Evolutionary conservation across 2,888 invertebrate genomes (phyloP).

Genomic region (Coleophora flavipennella): DNA sequence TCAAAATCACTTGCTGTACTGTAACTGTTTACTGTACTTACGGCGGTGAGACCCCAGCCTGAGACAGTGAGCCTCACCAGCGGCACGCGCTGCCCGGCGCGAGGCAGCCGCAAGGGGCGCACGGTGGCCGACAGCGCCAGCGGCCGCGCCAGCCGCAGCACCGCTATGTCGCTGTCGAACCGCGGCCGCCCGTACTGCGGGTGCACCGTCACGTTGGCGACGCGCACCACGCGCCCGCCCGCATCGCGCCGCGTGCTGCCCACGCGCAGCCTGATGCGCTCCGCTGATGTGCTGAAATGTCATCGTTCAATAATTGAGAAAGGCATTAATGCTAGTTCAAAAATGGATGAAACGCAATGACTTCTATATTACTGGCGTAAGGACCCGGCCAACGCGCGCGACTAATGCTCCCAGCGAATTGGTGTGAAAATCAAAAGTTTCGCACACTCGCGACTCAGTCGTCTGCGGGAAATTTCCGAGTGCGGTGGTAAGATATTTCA

Average conservation of each 20-base stretch:
- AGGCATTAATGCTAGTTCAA: no score
- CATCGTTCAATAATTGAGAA: no score
- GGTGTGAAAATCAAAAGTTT: no score
- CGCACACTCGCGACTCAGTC: no score
- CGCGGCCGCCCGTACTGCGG: slow-evolving; percentile 49
- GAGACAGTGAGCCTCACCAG: slow-evolving; percentile 56
- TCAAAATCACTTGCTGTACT: no score
- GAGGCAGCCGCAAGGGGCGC: slow-evolving; percentile 47
- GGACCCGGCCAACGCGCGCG: no score
- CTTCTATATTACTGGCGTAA: no score
- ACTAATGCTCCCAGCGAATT: no score
- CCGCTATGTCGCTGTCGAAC: slow-evolving; percentile 63
- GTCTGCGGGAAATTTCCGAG: no score
- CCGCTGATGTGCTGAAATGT: slow-evolving; percentile 30
- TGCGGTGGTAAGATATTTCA: no score
- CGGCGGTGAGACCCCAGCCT: slow-evolving; percentile 65
- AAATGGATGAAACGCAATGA: no score
- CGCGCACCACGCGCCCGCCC: slow-evolving; percentile 53
- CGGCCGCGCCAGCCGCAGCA: slow-evolving; percentile 41
- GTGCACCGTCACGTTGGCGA: slow-evolving; percentile 50
- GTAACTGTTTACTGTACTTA: slow-evolving; percentile 24
- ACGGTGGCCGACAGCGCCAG: slow-evolving; percentile 39
- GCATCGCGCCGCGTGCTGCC: slow-evolving; percentile 61
- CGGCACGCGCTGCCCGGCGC: slow-evolving; percentile 43
- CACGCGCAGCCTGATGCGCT: slow-evolving; percentile 46